These are phyloP conservation scores for Gymnothorax reevesii DNA, from an alignment of 2,797 vertebrate genomes.

Conservation along the genomic window DNA sequence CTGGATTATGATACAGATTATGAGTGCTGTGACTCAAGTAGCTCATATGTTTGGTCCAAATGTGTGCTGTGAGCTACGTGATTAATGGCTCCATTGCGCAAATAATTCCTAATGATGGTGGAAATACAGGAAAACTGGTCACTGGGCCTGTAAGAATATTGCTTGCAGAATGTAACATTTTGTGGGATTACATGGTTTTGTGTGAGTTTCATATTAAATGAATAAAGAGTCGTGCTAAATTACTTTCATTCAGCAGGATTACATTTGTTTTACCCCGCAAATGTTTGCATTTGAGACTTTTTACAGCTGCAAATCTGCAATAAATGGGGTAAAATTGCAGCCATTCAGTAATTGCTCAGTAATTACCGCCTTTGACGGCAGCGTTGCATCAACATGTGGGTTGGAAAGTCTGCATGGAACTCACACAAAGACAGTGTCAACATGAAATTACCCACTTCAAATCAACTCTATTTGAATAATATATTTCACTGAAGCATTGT, in stretches of 20 bases:
- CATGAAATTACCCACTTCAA: neutral
- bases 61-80: neutral
- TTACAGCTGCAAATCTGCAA: neutral
- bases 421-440: neutral
- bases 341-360: neutral
- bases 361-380: neutral
- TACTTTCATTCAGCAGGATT: neutral
- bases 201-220: neutral
- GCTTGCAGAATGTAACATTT: neutral
- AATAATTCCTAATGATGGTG: neutral
- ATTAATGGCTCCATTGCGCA: conserved; percentile 4
- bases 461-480: no score
- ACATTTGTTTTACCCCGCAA: neutral
- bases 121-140: neutral
- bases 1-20: conserved; percentile 41
- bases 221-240: neutral
- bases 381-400: neutral
- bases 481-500: no score
- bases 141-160: neutral
- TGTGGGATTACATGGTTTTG: neutral
- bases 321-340: neutral
- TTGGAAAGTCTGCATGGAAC: neutral
- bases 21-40: conserved; percentile 29
- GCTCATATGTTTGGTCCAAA: neutral
- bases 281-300: neutral